These are phyloP conservation scores for Glareola pratincola DNA, from an alignment of 2,113 vertebrate genomes.

Conservation along the genomic window DNA sequence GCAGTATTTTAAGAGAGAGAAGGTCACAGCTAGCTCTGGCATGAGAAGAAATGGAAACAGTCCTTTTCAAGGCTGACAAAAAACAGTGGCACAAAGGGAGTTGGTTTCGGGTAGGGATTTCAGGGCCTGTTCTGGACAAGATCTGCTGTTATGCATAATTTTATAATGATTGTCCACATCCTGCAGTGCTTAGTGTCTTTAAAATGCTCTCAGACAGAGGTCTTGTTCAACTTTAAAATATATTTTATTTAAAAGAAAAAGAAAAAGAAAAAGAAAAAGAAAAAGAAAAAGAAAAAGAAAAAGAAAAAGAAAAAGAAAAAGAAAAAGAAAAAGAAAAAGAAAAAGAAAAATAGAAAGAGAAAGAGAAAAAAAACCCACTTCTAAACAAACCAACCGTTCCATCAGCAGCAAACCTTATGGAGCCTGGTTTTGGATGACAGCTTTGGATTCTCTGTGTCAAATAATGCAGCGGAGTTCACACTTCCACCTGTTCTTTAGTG, in stretches of 20 bases:
- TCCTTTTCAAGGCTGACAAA: neutral
- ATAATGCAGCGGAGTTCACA: neutral
- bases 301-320: too few species aligned
- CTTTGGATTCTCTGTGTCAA: neutral
- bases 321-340: too few species aligned
- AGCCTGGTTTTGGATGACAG: neutral
- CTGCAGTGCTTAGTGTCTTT: neutral
- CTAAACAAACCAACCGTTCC: neutral
- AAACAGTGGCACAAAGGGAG: neutral
- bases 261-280: accelerated
- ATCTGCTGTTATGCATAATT: neutral
- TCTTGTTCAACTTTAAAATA: neutral
- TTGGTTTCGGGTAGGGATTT: neutral
- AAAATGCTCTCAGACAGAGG: neutral
- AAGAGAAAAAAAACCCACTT: neutral
- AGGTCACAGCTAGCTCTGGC: neutral
- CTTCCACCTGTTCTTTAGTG: neutral
- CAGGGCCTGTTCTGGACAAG: neutral
- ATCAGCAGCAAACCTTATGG: neutral
- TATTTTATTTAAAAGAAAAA: neutral
- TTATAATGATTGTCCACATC: neutral
- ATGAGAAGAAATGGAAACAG: neutral
- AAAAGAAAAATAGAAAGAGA: too few species aligned
- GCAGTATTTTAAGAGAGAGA: neutral
- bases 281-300: too few species aligned